Conservation (phyloP, 2,113 vertebrate genomes). For the Pyxicephalus adspersus region DNA sequence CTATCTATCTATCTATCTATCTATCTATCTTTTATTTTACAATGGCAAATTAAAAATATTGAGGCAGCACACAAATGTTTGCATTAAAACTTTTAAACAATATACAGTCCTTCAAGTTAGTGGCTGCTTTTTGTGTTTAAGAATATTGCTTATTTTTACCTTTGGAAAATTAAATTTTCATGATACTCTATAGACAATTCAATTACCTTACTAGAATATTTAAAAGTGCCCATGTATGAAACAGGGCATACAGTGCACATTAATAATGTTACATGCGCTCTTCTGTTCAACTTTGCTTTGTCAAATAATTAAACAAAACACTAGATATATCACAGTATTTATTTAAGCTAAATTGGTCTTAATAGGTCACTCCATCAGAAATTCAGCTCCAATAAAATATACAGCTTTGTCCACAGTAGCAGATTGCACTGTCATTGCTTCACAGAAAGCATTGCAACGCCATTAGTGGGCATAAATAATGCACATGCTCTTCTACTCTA, state of each 20-base stretch:
- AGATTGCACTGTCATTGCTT: constrained; percentile 90
- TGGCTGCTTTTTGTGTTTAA: constrained; percentile 5
- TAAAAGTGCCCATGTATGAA: neutral
- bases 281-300: constrained; percentile 74
- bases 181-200: constrained; percentile 5
- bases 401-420: constrained; percentile 93
- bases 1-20: too few species aligned
- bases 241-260: neutral
- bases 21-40: neutral
- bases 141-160: constrained; percentile 25
- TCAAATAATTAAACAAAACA: constrained; percentile 68
- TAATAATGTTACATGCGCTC: neutral
- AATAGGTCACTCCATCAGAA: constrained; percentile 93
- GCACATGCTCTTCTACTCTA: constrained; percentile 89
- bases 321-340: constrained; percentile 85
- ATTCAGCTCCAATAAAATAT: constrained; percentile 83
- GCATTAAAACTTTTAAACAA: neutral
- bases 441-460: constrained; percentile 88
- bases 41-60: constrained; percentile 8
- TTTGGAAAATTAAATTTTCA: constrained; percentile 22
- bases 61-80: neutral
- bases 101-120: constrained; percentile 14
- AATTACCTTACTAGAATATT: neutral
- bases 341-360: constrained; percentile 89
- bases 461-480: constrained; percentile 99